These are phyloP conservation scores for Lepidocyrtoides sp. DNA, from an alignment of 2,888 invertebrate genomes.

Conservation along the genomic window DNA sequence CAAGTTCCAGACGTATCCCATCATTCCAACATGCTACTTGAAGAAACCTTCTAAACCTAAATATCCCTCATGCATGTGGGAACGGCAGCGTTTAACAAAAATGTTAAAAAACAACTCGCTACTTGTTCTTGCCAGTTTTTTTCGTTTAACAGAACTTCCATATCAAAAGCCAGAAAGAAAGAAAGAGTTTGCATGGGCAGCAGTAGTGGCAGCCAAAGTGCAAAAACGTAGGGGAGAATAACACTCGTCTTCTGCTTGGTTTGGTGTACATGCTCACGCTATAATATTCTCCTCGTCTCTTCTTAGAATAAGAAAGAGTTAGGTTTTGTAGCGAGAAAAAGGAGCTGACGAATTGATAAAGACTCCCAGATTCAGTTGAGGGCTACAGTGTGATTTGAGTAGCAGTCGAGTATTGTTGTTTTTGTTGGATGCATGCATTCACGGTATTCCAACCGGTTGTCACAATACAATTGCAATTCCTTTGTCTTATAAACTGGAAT, in stretches of 20 bases:
- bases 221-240: not conserved
- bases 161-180: too few species aligned
- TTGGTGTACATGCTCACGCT: too few species aligned
- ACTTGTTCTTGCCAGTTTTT: not conserved
- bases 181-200: too few species aligned
- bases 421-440: conserved; percentile 18
- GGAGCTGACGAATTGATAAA: not conserved
- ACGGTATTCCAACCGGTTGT: conserved; percentile 52
- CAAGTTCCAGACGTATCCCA: not conserved
- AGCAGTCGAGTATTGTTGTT: conserved; percentile 27
- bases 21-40: not conserved
- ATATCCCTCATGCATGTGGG: not conserved
- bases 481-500: conserved; percentile 44
- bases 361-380: conserved; percentile 16
- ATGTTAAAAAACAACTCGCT: not conserved
- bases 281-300: too few species aligned
- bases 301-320: not conserved
- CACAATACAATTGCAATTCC: not conserved
- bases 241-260: not conserved
- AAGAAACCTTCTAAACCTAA: not conserved
- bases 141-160: not conserved
- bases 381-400: conserved; percentile 16
- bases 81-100: not conserved
- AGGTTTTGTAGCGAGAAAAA: not conserved
- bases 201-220: too few species aligned